Evolutionary conservation across 2,888 invertebrate species (phyloP), one percentile per base, ranked within the genome.

Genomic region (Scaptomyza polygonia): DNA sequence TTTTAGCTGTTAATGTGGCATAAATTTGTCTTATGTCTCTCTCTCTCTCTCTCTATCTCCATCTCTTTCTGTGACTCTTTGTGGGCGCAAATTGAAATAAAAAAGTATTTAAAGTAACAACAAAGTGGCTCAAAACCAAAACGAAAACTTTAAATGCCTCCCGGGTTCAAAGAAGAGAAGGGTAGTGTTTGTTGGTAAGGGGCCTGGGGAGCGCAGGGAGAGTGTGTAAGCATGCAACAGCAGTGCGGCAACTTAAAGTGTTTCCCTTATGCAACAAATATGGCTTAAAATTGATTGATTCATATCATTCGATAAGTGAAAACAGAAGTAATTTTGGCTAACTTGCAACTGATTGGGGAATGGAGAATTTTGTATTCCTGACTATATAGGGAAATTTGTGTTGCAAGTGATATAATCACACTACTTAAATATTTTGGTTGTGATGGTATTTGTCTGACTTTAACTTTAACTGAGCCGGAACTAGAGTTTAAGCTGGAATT

Each of bases 1-100:
- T 83, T 83, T 88, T 83, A 83, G 83, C 84, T 88, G 88, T 88
- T 86, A 84, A 84, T 87, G 87, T 86, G 84, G 87, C 87, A 88
- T 88, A 86, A 86, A 88, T 81, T 86, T 84, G 85, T 88, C 85
- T 86, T 80, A 79, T 77, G 67, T 16, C 2, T 12, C 6, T 14
- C 45, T 2, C 4, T 16, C 8, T 18, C 42, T 16, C 2, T 12
- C 6, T 14, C 45, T 2, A 7, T 16, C 8, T 18, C 42, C 2
- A 12, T 18, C 18, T 8, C 12, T 7, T 7, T 16, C 29, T 18
- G 3, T 18, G 36, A 8, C 5, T 30, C 16, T 71, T 79, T 81
- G 82, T 67, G 68, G 70, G 53, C 68, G 87, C 81, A 88, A 88
- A 88, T 83, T 83, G 88, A 83, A 83, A 83, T 83, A 88, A 86